Evolutionary conservation across 2,888 invertebrate genomes (phyloP).

Genomic region (Hydrotaea diabolus): DNA sequence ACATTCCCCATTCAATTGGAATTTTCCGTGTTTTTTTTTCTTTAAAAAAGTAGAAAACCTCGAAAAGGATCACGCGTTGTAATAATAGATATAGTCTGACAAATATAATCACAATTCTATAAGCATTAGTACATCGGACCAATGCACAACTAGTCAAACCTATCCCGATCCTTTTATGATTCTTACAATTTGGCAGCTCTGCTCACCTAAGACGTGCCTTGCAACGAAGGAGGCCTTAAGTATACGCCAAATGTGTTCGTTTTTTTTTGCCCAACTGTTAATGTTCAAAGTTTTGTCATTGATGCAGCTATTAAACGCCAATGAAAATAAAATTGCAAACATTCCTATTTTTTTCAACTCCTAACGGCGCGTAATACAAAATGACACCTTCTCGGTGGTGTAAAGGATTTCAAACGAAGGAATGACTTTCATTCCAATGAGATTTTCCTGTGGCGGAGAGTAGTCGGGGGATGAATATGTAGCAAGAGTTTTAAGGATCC

Average conservation of each 20-base stretch:
- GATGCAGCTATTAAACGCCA: conserved; percentile 71
- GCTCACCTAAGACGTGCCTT: conserved; percentile 31
- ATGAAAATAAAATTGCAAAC: conserved; percentile 69
- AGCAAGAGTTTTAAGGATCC: conserved; percentile 24
- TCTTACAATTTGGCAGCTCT: conserved; percentile 1
- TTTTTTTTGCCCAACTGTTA: conserved; percentile 58
- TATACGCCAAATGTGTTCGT: conserved; percentile 40
- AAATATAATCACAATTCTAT: too few species aligned
- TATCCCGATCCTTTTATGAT: too few species aligned
- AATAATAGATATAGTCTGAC: too few species aligned
- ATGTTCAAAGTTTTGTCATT: conserved; percentile 71
- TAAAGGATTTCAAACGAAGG: conserved; percentile 30
- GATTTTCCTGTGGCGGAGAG: background rate
- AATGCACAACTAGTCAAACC: too few species aligned
- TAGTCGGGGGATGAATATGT: background rate
- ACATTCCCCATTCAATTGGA: too few species aligned
- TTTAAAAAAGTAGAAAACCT: too few species aligned
- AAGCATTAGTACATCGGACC: too few species aligned
- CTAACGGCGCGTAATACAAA: conserved; percentile 42
- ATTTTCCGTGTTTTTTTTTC: too few species aligned
- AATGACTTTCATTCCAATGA: background rate
- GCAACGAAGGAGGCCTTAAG: conserved; percentile 43
- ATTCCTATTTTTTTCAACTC: conserved; percentile 26
- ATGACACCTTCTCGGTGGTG: conserved; percentile 55
- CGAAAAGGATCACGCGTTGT: too few species aligned